These are phyloP conservation scores for Spinus olivaceus DNA, from an alignment of 2,797 vertebrate species.

Conservation along the genomic window DNA sequence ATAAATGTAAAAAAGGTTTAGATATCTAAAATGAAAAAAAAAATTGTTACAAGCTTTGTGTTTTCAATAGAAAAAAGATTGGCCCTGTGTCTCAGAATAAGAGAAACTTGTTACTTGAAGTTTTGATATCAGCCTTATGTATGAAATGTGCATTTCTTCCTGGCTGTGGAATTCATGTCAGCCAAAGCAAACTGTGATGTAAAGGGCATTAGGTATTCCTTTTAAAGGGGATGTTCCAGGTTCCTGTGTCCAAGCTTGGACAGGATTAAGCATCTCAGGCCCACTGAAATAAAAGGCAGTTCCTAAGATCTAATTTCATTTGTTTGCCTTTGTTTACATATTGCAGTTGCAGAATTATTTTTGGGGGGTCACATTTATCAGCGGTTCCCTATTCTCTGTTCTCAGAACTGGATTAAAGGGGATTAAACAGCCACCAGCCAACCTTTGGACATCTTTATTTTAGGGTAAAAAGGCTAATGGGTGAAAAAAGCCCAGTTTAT, in stretches of 20 bases:
- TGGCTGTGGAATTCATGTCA: background rate
- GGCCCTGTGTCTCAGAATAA: background rate
- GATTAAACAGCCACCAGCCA: background rate
- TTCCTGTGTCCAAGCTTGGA: background rate
- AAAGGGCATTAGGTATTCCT: background rate
- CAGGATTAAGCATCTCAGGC: background rate
- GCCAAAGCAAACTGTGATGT: background rate
- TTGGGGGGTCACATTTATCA: background rate
- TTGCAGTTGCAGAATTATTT: background rate
- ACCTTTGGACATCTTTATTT: background rate
- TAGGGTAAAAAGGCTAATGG: background rate
- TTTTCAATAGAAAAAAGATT: background rate
- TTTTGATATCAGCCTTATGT: background rate
- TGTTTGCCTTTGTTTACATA: background rate
- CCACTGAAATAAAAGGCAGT: background rate
- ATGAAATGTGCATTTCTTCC: background rate
- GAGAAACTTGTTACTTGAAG: background rate
- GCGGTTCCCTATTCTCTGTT: background rate
- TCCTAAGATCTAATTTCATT: background rate
- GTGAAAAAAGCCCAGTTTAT: background rate
- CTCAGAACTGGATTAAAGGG: background rate
- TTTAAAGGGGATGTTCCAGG: background rate
- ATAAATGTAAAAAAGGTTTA: background rate
- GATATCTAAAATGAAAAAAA: background rate
- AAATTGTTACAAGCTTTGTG: background rate